Conservation (phyloP, 2,113 vertebrate species). For the Conger conger region DNA sequence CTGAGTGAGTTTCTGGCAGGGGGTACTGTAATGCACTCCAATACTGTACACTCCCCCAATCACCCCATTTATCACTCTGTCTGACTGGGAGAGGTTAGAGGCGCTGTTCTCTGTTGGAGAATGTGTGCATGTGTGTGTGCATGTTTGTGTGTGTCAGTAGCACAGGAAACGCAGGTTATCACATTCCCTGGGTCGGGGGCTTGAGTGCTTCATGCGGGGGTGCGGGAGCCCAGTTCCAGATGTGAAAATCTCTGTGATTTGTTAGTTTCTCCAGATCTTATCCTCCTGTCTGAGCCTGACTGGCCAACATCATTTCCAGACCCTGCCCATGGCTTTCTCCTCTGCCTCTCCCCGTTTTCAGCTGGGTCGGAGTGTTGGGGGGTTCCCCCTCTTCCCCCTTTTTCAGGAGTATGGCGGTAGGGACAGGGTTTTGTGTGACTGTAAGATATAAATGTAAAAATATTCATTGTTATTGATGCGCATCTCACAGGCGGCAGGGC, state of each 20-base stretch:
- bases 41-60: no score
- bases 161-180: slow-evolving; percentile 68
- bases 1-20: no score
- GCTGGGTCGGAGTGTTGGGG: not conserved
- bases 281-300: slow-evolving; percentile 69
- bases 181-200: slow-evolving; percentile 48
- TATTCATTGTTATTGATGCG: slow-evolving; percentile 41
- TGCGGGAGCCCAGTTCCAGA: slow-evolving; percentile 81
- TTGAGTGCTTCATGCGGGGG: slow-evolving; percentile 66
- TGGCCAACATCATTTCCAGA: slow-evolving; percentile 53
- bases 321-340: slow-evolving; percentile 60
- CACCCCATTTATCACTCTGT: no score
- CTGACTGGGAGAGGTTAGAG: no score
- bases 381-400: no score
- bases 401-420: not conserved
- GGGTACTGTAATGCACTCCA: no score
- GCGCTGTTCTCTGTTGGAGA: no score
- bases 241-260: slow-evolving; percentile 80
- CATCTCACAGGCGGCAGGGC: not conserved
- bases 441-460: slow-evolving; percentile 38
- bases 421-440: slow-evolving; percentile 17
- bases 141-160: slow-evolving; percentile 41
- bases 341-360: slow-evolving; percentile 24
- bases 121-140: not conserved
- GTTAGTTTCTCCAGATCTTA: slow-evolving; percentile 81